Base-by-base conservation (phyloP, 2,797 vertebrate species). In the Clarias laeviceps region DNA sequence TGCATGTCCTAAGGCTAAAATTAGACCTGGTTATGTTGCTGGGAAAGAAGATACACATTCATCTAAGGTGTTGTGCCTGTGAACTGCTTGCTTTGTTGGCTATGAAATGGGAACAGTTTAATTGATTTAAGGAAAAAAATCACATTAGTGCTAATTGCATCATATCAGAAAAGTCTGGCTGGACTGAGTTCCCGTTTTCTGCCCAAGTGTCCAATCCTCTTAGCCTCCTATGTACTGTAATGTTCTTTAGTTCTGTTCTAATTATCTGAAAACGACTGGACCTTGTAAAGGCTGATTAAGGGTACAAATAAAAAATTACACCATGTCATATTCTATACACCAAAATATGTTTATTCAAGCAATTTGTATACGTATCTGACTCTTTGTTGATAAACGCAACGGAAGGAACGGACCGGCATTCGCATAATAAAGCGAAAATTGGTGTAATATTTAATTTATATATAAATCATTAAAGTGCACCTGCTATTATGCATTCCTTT, bases 401-500 rank as follows among this genome's bases (percentile, higher is more conserved):
- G 32, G 82, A 85, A 81, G 87, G 74, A 88, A 83, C 34, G 50
- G 82, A 82, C 87, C 84, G 84, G 84, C 83, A 85, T 70, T 86
- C 88, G 91, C 32, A 91, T 94, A 94, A 94, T 94, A 91, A 92
- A 88, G 92, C 93, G 92, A 95, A 96, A 95, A 94, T 92, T 90
- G 91, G 92, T 87, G 89, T 92, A 91, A 96, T 96, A 95, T 95
- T 96, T 96, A 95, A 96, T 96, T 95, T 94, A 95, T 96, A 95
- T 94, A 91, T 92, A 91, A 94, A 94, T 95, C 95, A 96, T 96
- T 96, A 95, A 95, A 95, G 94, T 93, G 93, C 92, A 93, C 93
- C 88, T 92, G 93, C 92, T 94, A 98, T 98, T 95, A 99, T 96
- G 95, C 96, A 97, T 98, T 98, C 97, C 94, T 95, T 98, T 94